phyloP scores from a whole-genome alignment of 2,797 vertebrate genomes.

The Galago senegalensis region DNA sequence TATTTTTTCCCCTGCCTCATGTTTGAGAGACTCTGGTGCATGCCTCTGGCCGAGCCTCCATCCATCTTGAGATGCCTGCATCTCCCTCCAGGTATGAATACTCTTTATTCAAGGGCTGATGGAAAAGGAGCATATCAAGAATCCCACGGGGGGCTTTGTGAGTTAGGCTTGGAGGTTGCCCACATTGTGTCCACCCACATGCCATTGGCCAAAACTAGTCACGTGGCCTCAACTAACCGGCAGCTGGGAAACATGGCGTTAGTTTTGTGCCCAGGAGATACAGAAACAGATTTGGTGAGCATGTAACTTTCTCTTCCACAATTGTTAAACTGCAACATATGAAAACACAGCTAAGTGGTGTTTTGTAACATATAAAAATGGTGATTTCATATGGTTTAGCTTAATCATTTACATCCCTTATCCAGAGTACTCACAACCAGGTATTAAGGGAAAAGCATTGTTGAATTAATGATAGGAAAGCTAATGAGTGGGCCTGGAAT shows the following conservation, averaged over 20 bases:
- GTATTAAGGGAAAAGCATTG: constrained; percentile 4
- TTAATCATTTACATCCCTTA: not conserved
- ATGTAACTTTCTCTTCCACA: not conserved
- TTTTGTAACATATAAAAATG: constrained; percentile 29
- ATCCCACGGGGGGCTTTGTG: not conserved
- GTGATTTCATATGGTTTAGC: not conserved
- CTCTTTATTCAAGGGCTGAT: not conserved
- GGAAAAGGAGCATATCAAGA: not conserved
- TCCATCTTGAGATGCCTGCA: not conserved
- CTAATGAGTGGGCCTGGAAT: not conserved
- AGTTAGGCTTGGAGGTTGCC: not conserved
- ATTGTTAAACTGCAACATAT: not conserved
- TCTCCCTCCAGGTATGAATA: not conserved
- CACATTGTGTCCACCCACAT: not conserved
- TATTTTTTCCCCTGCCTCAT: not conserved
- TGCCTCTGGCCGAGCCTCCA: not conserved
- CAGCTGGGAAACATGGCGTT: not conserved
- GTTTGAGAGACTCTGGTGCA: not conserved
- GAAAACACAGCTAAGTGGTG: not conserved
- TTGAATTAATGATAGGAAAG: constrained; percentile 13
- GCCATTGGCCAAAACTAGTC: not conserved
- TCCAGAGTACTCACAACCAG: not conserved
- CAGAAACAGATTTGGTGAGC: not conserved
- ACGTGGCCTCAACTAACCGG: not conserved
- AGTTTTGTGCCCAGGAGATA: not conserved